Base-by-base conservation (phyloP, 2,797 vertebrate species). In the Chelmon rostratus region DNA sequence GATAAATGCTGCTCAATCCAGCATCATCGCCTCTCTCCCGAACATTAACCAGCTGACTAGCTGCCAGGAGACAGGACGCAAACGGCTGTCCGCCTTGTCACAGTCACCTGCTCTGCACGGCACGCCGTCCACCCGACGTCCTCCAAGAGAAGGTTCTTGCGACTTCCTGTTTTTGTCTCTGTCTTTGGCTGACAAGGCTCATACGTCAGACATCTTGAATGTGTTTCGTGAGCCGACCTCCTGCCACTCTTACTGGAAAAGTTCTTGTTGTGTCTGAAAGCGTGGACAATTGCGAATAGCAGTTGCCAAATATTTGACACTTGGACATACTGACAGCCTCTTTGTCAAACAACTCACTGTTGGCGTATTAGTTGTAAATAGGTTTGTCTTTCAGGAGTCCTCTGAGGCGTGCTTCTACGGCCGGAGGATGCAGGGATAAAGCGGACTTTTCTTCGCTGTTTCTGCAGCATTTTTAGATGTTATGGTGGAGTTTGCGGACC, bases 351-450 rank as follows among this genome's bases (percentile, higher is more conserved):
- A 31, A 52, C n/a, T 79, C 52, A 37, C 25, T 61, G 53, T 68
- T 23, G 25, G 47, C 46, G 6, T 72, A 35, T 65, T 75, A 50
- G 35, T 13, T 35, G 23, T 37, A 53, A 81, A 76, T 56, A 72
- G 28, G 44, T 67, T 71, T 72, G 64, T 72, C 61, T 78, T 37
- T 82, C 47, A 69, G 35, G 38, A 56, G 57, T 81, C 66, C 46
- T 83, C 63, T 37, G 68, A 59, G 62, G 31, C 47, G 23, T n/a
- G 16, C 21, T 71, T 73, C 79, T 56, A 50, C 23, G 59, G 40
- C 23, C 7, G 25, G 40, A 28, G 2, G 15, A 37, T 31, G 0
- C 3, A 4, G 44, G 67, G 8, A 28, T n/a, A 35, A 62, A 76
- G 15, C 15, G 1, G 15, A 19, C 40, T 59, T 57, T 64, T 33